phyloP scores from a whole-genome alignment of 2,888 invertebrate species.

The Idaea aversata region DNA sequence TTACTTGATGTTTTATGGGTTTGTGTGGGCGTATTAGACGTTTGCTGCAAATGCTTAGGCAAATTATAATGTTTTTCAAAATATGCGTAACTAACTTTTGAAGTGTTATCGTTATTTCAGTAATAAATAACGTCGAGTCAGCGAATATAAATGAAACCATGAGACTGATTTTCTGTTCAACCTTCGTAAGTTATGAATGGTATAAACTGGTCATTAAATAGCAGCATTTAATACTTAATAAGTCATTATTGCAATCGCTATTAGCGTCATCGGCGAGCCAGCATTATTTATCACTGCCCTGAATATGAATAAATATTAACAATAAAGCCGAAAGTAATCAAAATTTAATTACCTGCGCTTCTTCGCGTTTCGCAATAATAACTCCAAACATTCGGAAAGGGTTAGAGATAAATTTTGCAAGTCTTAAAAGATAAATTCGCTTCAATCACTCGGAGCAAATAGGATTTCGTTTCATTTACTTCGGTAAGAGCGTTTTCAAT shows the following conservation, averaged over 20 bases:
- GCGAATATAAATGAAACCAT: background rate
- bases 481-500: constrained; percentile 78
- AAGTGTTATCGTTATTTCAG: background rate
- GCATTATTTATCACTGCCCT: constrained; percentile 59
- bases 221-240: constrained; percentile 63
- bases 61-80: background rate
- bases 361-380: constrained; percentile 57
- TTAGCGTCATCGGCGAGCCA: constrained; percentile 55
- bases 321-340: constrained; percentile 67
- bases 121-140: background rate
- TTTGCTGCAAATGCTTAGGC: background rate
- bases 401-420: constrained; percentile 72
- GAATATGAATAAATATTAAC: constrained; percentile 71
- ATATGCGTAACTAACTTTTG: background rate
- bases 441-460: constrained; percentile 78
- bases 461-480: constrained; percentile 78
- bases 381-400: constrained; percentile 46
- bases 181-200: background rate
- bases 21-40: background rate
- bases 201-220: constrained; percentile 45
- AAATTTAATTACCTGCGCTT: constrained; percentile 69
- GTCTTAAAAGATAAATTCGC: constrained; percentile 77
- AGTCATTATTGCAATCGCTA: constrained; percentile 64
- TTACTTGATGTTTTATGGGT: background rate
- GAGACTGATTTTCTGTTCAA: background rate